phyloP scores from a whole-genome alignment of 2,888 invertebrate species.

The Luperina nickerlii region DNA sequence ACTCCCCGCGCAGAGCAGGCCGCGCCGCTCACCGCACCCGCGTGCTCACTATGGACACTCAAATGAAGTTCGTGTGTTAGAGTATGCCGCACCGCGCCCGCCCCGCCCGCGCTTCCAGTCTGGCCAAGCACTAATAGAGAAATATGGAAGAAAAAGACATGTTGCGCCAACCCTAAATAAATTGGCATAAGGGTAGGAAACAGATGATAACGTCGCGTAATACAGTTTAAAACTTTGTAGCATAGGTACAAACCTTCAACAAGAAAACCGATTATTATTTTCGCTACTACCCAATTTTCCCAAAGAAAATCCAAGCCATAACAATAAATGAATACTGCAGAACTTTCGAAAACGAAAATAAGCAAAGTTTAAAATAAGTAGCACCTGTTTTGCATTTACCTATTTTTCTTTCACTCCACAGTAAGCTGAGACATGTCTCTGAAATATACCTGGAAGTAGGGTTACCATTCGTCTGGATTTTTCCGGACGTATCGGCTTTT shows the following conservation, averaged over 20 bases:
- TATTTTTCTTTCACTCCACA: slow-evolving; percentile 39
- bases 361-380: slow-evolving; percentile 37
- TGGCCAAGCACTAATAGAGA: too few relatives aligned
- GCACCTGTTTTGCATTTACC: slow-evolving; percentile 39
- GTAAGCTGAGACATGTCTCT: slow-evolving; percentile 12
- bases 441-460: slow-evolving; percentile 9
- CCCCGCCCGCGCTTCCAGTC: too few relatives aligned
- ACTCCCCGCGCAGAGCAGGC: too few relatives aligned
- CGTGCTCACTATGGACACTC: too few relatives aligned
- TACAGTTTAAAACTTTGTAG: slow-evolving; percentile 2
- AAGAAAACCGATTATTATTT: slow-evolving; percentile 20
- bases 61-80: too few relatives aligned
- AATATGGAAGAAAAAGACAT: too few relatives aligned
- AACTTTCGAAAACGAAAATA: slow-evolving; percentile 38
- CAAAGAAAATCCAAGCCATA: slow-evolving; percentile 23
- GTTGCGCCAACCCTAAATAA: neutral
- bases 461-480: neutral
- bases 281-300: slow-evolving; percentile 17
- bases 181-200: neutral
- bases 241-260: neutral
- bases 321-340: slow-evolving; percentile 28
- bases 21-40: too few relatives aligned
- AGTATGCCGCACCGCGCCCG: too few relatives aligned
- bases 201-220: neutral
- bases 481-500: neutral